These are phyloP conservation scores for Ctenoplectra terminalis DNA, from an alignment of 1,140 invertebrate species.

Conservation along the genomic window DNA sequence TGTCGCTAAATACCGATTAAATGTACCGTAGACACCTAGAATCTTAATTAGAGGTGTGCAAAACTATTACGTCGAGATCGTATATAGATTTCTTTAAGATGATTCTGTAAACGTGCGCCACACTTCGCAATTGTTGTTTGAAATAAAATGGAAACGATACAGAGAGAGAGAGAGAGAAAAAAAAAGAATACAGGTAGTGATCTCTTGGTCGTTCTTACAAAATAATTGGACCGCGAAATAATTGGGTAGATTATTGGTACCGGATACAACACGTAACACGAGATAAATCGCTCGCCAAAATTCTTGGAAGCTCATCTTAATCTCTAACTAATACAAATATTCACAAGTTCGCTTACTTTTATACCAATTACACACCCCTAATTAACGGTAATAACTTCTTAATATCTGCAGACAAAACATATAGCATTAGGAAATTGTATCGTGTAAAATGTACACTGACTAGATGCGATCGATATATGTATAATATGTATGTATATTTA, in stretches of 20 bases:
- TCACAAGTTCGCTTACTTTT: conserved; percentile 11
- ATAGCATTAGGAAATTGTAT: conserved; percentile 71
- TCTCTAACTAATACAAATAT: conserved; percentile 33
- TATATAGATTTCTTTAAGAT: not conserved
- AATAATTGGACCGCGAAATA: conserved; percentile 51
- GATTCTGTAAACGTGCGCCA: not conserved
- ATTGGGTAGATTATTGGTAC: conserved; percentile 26
- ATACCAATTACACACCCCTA: conserved; percentile 61
- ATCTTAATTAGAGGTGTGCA: conserved; percentile 50
- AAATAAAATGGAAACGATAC: not conserved
- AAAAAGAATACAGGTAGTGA: not conserved
- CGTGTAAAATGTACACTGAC: conserved; percentile 74
- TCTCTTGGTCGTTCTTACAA: conserved; percentile 34
- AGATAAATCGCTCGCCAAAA: conserved; percentile 28
- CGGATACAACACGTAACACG: not conserved
- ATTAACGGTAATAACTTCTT: conserved; percentile 65
- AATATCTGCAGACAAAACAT: conserved; percentile 68
- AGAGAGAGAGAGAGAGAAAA: too few species aligned
- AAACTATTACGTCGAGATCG: not conserved
- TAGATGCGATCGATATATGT: conserved; percentile 78
- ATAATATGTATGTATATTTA: conserved; percentile 67
- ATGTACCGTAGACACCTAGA: conserved; percentile 43
- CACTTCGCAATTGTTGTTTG: not conserved
- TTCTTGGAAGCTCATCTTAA: conserved; percentile 30
- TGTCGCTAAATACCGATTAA: too few species aligned